Base-by-base conservation (phyloP, 53 echinoderm and acorn worm species). In the Mesocentrotus franciscanus region DNA sequence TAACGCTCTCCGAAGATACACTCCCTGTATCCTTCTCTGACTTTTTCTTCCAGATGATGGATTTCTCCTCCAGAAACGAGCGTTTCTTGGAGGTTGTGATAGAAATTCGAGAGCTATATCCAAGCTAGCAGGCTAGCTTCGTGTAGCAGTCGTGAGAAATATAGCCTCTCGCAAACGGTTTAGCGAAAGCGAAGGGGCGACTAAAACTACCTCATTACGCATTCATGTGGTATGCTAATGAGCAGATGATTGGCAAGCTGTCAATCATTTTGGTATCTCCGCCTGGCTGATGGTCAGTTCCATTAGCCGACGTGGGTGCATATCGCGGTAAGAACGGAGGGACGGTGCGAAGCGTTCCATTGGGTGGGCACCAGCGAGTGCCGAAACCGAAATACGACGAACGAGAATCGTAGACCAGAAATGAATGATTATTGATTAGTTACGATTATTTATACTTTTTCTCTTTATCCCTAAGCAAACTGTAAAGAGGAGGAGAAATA, bases 121-220 rank as follows among this genome's bases (percentile, higher is more conserved):
- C 59, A 87, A 87, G 87, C 87, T 58, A 42, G 49, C 49, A 30
- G 30, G 33, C 61, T 61, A 66, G 91, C 68, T 91, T 29, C 29
- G 87, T 58, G 87, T 87, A 58, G 84, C 49, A 58, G n/a, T 87
- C 56, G 87, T 87, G 87, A 87, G 87, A 35, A 75, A 87, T 87
- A 87, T 87, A 87, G 87, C 58, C 58, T 87, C 34, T 87, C 27
- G 58, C 56, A 87, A 87, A 87, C 87, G 56, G 87, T 93, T 79
- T 20, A 81, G 93, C 81, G 93, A 92, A 92, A 93, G 93, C 93
- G 93, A 61, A 58, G 59, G 22, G 81, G 60, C 34, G 83, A 17
- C 76, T 30, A 83, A 94, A 94, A 85, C 95, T 94, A 94, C 87
- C 95, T 94, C 87, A 94, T 94, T 94, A 94, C 95, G 95, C 95